Conservation (phyloP, 2,113 vertebrate genomes). For the Rhynchopsitta pachyrhyncha region DNA sequence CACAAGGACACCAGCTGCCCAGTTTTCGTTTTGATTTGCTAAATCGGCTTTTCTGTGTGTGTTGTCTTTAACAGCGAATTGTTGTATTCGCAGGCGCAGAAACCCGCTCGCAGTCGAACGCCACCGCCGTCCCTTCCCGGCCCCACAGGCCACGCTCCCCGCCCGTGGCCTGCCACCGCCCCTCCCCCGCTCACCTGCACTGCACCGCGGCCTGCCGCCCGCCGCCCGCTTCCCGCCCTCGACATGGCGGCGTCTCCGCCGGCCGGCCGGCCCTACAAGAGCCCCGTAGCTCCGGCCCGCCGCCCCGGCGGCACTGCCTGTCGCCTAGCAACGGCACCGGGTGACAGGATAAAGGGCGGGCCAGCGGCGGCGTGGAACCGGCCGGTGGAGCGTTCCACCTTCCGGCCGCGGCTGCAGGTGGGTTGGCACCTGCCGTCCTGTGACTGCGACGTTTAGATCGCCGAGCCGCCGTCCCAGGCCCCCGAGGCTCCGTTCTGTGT, state of each 20-base stretch:
- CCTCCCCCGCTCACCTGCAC: neutral
- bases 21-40: neutral
- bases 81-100: fast-evolving
- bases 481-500: neutral
- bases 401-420: neutral
- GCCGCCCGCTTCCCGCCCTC: fast-evolving
- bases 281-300: too few relatives aligned
- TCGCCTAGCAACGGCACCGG: neutral
- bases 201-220: neutral
- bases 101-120: neutral
- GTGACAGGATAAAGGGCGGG: neutral
- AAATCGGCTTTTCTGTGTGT: fast-evolving
- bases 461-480: too few relatives aligned
- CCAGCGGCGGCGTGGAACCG: neutral
- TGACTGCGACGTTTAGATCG: neutral
- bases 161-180: neutral
- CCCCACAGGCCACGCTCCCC: neutral
- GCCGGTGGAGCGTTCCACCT: too few relatives aligned
- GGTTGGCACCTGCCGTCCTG: neutral
- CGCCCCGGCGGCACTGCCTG: neutral
- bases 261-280: too few relatives aligned
- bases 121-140: neutral
- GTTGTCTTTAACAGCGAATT: neutral
- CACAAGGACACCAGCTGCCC: neutral
- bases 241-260: neutral